A percentile compares a stretch with the other conserved stretches of the same genome.
Conservation (phyloP, 2,113 vertebrate genomes). For the Strigops habroptila region DNA sequence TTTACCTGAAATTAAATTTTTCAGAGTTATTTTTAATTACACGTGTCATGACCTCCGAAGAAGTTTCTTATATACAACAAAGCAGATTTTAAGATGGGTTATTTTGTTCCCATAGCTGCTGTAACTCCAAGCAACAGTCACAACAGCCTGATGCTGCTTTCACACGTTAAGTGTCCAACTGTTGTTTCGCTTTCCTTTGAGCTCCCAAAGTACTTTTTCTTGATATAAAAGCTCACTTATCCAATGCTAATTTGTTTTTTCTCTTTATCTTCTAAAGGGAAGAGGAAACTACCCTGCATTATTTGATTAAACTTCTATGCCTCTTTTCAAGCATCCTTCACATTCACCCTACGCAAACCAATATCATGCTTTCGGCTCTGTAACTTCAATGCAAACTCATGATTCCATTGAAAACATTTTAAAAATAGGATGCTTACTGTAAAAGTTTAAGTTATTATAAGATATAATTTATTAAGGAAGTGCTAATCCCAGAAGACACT, state of each 20-base stretch:
- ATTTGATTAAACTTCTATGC: not conserved
- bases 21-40: not conserved
- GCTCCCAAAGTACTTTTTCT: not conserved
- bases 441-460: not conserved
- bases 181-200: not conserved
- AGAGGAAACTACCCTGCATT: not conserved
- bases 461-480: not conserved
- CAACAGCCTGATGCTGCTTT: not conserved
- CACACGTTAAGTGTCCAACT: not conserved
- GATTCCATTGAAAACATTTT: not conserved
- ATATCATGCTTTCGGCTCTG: not conserved
- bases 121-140: not conserved
- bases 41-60: not conserved
- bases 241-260: not conserved
- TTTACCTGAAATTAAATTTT: conserved; percentile 66
- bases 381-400: not conserved
- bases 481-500: not conserved
- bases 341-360: not conserved
- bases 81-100: not conserved
- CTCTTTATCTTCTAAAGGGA: not conserved
- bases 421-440: not conserved
- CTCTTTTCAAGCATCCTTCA: not conserved
- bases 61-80: not conserved
- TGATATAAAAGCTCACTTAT: not conserved
- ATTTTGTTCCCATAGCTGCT: not conserved